These are phyloP conservation scores for Galleria mellonella DNA, from an alignment of 1,140 invertebrate genomes.

Conservation along the genomic window DNA sequence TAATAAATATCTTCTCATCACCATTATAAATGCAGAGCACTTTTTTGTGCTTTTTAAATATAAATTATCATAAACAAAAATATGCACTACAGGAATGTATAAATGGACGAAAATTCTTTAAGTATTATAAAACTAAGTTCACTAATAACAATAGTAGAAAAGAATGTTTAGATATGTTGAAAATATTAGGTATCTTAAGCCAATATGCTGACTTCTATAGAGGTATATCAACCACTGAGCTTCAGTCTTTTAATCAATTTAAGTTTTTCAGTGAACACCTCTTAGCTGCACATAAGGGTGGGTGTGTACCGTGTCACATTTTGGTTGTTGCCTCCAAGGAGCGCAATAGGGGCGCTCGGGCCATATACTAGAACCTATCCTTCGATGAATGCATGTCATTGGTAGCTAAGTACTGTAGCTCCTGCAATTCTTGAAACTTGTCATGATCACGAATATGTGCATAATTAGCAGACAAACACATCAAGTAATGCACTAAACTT, in stretches of 20 bases:
- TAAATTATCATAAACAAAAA: no score
- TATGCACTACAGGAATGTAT: slow-evolving; percentile 16
- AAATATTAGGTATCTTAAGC: slow-evolving; percentile 12
- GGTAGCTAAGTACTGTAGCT: slow-evolving; percentile 90
- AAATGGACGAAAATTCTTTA: slow-evolving; percentile 2
- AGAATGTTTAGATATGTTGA: slow-evolving; percentile 25
- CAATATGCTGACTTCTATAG: slow-evolving; percentile 1
- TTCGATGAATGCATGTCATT: slow-evolving; percentile 81
- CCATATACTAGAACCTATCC: slow-evolving; percentile 88
- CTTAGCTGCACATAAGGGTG: background rate
- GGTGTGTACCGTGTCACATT: slow-evolving; percentile 52
- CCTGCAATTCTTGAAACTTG: slow-evolving; percentile 93
- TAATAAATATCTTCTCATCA: no score
- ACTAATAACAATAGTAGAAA: slow-evolving; percentile 9
- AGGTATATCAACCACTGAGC: slow-evolving; percentile 22
- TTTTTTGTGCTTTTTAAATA: no score
- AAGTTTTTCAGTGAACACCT: slow-evolving; percentile 39
- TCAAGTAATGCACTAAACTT: slow-evolving; percentile 94
- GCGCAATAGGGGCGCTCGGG: slow-evolving; percentile 71
- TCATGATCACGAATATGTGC: slow-evolving; percentile 95
- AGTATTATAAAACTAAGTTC: no score
- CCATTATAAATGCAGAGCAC: no score
- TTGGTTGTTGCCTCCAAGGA: slow-evolving; percentile 63
- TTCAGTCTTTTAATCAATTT: slow-evolving; percentile 53
- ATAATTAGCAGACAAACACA: slow-evolving; percentile 96